These are phyloP conservation scores for Sebastes diploproa DNA, from an alignment of 2,797 vertebrate genomes.

Conservation along the genomic window DNA sequence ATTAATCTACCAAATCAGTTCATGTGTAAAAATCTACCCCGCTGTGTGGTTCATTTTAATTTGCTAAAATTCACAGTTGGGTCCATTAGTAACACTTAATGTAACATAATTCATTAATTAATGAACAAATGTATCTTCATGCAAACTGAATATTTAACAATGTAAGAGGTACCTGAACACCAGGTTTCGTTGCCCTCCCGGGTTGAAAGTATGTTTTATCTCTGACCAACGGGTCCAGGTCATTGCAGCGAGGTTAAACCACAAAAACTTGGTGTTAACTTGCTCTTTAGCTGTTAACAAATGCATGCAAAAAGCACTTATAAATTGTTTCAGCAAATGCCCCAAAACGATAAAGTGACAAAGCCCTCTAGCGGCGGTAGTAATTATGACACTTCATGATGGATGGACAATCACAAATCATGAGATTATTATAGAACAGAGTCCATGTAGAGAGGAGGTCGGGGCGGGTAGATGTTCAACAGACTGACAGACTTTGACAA, in stretches of 20 bases:
- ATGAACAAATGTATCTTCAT: neutral
- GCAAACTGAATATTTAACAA: neutral
- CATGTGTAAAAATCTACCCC: neutral
- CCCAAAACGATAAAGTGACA: neutral
- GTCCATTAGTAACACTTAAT: constrained; percentile 20
- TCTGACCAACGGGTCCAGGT: neutral
- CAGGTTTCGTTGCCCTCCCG: neutral
- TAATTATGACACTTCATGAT: neutral
- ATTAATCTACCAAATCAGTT: neutral
- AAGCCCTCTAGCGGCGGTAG: no score
- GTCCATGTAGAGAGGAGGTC: no score
- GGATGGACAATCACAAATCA: no score
- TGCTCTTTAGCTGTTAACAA: neutral
- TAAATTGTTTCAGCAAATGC: neutral
- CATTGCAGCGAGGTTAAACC: neutral
- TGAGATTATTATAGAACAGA: neutral
- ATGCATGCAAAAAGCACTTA: no score
- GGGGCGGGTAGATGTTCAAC: no score
- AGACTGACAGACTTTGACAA: no score
- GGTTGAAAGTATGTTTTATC: neutral
- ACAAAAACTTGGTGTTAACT: neutral
- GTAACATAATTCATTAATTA: neutral
- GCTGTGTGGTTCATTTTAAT: constrained; percentile 5
- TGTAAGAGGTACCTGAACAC: neutral
- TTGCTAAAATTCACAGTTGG: constrained; percentile 9